Evolutionary conservation across 2,797 vertebrate genomes (phyloP), one percentile per base, ranked within the genome.

Genomic region (Luscinia megarhynchos): DNA sequence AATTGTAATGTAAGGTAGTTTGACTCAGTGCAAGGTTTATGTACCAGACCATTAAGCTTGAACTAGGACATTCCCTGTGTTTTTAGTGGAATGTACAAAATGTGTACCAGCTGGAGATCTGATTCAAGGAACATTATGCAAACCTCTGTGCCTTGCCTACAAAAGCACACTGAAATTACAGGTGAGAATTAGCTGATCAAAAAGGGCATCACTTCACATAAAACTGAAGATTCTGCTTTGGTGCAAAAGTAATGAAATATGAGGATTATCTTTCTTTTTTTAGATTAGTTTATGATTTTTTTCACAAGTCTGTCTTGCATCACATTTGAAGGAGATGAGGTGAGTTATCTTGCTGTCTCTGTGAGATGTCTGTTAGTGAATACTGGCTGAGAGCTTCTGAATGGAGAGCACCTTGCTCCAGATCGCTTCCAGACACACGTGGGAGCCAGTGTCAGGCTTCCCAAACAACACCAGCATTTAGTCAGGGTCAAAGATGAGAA

Each of bases 61-160:
- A 79, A 48, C 12, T 48, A 43, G 54, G 69, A 72, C 32, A 68
- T 66, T 78, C 38, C 30, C 20, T 50, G 38, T 62, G 38, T 80
- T 83, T 90, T 89, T 62, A 48, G 21, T 88, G 40, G 40, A 69
- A 83, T 84, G 77, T 87, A 59, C 34, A 79, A 91, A 89, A 87
- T 58, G 14, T 82, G 10, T 57, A 27, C 43, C 58, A 75, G 34
- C 58, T 83, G 66, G 58, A 83, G 24, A 46, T 50, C 29, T 81
- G 50, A 22, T 36, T 68, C 63, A 67, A 77, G 75, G 19, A 91
- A 11, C 43, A 6, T 78, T 58, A 8, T 48, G 21, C 54, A 81
- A 84, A 84, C 48, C 32, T 78, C 55, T 68, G 17, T 40, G 18
- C 62, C 10, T 55, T 5, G 7, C 46, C 48, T 85, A 9, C 72